Evolutionary conservation across 2,797 vertebrate genomes (phyloP).

Genomic region (Furcifer pardalis): DNA sequence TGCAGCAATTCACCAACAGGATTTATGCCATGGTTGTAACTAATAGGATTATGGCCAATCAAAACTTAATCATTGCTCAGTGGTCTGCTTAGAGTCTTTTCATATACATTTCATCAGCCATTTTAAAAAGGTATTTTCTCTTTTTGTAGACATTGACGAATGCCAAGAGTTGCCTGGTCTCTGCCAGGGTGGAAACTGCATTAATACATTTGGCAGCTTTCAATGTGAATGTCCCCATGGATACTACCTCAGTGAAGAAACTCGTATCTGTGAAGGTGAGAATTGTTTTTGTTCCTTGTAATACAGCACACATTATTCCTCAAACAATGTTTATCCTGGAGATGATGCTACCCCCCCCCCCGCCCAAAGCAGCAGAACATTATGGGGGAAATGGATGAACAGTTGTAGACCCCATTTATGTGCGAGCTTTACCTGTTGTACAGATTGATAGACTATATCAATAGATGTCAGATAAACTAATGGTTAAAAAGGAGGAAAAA

Average conservation of each 20-base stretch:
- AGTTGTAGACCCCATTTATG: background rate
- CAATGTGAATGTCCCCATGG: slow-evolving; percentile 85
- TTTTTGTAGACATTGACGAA: slow-evolving; percentile 84
- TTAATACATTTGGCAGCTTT: slow-evolving; percentile 88
- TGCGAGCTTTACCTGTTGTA: background rate
- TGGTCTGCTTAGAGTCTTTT: slow-evolving; percentile 26
- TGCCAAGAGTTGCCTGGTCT: slow-evolving; percentile 86
- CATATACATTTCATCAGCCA: slow-evolving; percentile 20
- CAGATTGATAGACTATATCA: background rate
- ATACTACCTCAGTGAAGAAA: slow-evolving; percentile 84
- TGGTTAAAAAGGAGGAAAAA: background rate
- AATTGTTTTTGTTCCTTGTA: slow-evolving; percentile 18
- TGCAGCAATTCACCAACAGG: no score
- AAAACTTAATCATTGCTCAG: slow-evolving; percentile 24
- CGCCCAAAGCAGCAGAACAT: background rate
- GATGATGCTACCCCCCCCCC: background rate
- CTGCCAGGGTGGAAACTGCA: slow-evolving; percentile 86
- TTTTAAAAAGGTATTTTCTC: slow-evolving; percentile 44
- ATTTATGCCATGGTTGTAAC: no score
- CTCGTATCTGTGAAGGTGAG: slow-evolving; percentile 85
- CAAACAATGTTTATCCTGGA: background rate
- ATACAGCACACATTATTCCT: background rate
- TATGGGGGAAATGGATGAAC: background rate
- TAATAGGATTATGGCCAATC: background rate
- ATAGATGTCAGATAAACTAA: no score